Evolutionary conservation across 2,888 invertebrate genomes (phyloP), one percentile per base, ranked within the genome.

Genomic region (Phalera bucephala): DNA sequence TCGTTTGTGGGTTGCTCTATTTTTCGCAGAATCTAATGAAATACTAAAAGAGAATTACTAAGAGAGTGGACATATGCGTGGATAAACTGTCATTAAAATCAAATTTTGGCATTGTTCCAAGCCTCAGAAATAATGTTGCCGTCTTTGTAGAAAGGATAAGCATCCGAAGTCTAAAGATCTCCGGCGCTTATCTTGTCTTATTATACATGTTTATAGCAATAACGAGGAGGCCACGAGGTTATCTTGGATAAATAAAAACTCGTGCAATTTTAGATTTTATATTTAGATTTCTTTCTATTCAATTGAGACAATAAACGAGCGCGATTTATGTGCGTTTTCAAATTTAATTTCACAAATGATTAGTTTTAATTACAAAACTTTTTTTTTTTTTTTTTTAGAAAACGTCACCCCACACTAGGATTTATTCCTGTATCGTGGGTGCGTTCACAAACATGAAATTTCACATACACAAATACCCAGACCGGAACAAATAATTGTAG

Each of bases 61-160:
- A 72, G 66, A 70, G 66, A 75, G 51, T 66, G 68, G 71, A 78
- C 76, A 72, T 80, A 81, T 77, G 78, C 69, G 75, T 75, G 69
- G 79, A 81, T 82, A 80, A 82, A 80, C 68, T 81, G 81, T 82
- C 81, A 87, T 88, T 88, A 87, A 83, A 89, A 87, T 81, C 75
- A 81, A 83, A 83, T 81, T 75, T 80, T 89, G 88, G 88, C 84
- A 19, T 21, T 29, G 53, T 32, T 69, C 87, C 88, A 88, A 76
- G 56, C 73, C 75, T 67, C 76, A 75, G 67, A 79, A 78, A 80
- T 81, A 83, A 80, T 81, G 76, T 83, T 78, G 77, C 73, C 71
- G 64, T 82, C 76, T 80, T 78, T 72, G 70, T 71, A 75, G 67
- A 67, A 80, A 79, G 69, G 70, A 71, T 78, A 75, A 69, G 65